Conservation (phyloP, 2,797 vertebrate genomes). For the Semotilus atromaculatus region DNA sequence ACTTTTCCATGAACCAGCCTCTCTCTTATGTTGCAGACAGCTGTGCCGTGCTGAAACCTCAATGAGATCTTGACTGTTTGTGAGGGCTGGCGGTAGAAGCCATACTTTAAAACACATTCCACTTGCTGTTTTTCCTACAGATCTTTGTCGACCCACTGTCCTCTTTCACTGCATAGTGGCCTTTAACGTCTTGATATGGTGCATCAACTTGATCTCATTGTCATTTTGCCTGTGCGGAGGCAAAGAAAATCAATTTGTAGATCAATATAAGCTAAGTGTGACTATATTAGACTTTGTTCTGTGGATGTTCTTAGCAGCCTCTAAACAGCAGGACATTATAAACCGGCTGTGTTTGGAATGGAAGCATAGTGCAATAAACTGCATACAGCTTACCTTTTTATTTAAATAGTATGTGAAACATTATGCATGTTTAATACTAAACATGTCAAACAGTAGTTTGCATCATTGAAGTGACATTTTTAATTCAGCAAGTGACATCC, state of each 20-base stretch:
- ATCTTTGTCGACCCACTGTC: conserved; percentile 13
- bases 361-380: not conserved
- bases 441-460: not conserved
- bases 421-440: not conserved
- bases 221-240: conserved; percentile 34
- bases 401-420: not conserved
- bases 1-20: conserved; percentile 49
- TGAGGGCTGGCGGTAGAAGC: not conserved
- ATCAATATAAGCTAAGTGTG: conserved; percentile 41
- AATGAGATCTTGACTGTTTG: conserved; percentile 32
- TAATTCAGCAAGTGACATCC: not conserved
- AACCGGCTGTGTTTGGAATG: not conserved
- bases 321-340: not conserved
- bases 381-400: not conserved
- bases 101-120: conserved; percentile 6
- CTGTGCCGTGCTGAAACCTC: conserved; percentile 28
- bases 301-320: conserved; percentile 32
- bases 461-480: not conserved
- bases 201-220: conserved; percentile 35
- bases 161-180: conserved; percentile 22
- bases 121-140: conserved; percentile 25
- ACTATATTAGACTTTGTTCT: conserved; percentile 40
- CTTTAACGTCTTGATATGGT: conserved; percentile 26
- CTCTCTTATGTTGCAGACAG: conserved; percentile 44
- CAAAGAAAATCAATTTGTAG: conserved; percentile 42